These are phyloP conservation scores for Stegastes partitus DNA, from an alignment of 2,113 vertebrate species.

Conservation along the genomic window DNA sequence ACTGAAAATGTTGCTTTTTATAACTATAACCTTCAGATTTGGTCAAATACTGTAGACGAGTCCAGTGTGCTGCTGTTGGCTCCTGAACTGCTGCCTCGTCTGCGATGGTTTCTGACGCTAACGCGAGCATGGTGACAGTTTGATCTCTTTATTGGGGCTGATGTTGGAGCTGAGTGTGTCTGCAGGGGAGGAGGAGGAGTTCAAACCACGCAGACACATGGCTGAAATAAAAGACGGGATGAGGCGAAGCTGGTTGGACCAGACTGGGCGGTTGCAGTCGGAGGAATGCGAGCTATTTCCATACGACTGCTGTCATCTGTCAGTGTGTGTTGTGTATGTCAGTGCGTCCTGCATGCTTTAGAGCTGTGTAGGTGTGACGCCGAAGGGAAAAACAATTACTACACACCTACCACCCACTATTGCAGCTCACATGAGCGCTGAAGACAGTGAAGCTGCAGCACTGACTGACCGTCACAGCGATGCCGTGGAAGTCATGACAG, in stretches of 20 bases:
- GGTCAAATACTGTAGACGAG: neutral
- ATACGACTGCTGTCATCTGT: slow-evolving; percentile 65
- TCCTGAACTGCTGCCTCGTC: neutral
- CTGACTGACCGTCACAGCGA: slow-evolving; percentile 28
- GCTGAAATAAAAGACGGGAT: no score
- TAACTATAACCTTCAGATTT: neutral
- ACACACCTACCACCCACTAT: slow-evolving; percentile 55
- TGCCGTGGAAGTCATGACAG: slow-evolving; percentile 41
- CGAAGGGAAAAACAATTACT: slow-evolving; percentile 58
- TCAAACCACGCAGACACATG: neutral
- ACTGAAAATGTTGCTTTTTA: neutral
- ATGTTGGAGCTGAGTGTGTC: neutral
- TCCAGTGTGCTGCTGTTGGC: neutral
- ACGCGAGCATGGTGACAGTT: neutral
- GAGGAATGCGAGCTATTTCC: slow-evolving; percentile 75
- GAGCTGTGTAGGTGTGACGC: slow-evolving; percentile 63
- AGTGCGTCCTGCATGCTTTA: slow-evolving; percentile 19
- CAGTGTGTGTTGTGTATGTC: slow-evolving; percentile 14
- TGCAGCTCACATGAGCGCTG: slow-evolving; percentile 39
- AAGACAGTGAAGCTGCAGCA: slow-evolving; percentile 17
- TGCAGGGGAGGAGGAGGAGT: neutral
- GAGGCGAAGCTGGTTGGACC: slow-evolving; percentile 64
- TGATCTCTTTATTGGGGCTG: slow-evolving; percentile 12
- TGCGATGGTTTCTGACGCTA: neutral
- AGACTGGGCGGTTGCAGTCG: slow-evolving; percentile 54